Evolutionary conservation across 2,888 invertebrate genomes (phyloP), one percentile per base, ranked within the genome.

Genomic region (Scaptomyza tumidula): DNA sequence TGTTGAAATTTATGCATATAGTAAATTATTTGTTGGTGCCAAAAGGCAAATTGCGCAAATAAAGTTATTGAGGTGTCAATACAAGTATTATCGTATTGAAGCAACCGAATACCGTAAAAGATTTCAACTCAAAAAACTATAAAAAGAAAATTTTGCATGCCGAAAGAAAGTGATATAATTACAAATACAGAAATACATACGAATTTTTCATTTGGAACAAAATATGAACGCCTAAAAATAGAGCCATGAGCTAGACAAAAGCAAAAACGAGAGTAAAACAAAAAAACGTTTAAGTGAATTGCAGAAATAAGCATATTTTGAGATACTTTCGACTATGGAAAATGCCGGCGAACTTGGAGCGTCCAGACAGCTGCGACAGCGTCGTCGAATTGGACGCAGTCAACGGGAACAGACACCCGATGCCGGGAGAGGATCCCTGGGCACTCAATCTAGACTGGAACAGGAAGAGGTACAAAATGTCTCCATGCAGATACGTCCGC

Each of bases 391-490:
- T 44, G 92, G 92, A 29, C 90, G 94, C 27, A 93, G 93, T 29
- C 93, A 93, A 57, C 94, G 95, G 75, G 95, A 95, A 66, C 94
- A 94, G 50, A 94, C 95, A 9, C 95, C 95, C 2, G 91, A 91
- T 53, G 87, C 90, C 0, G 67, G 70, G 52, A 43, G 64, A 6
- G 29, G 57, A 11, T 48, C 53, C 1, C 31, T 58, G 3, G 6
- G 7, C 24, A 24, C 2, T 24, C 24, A 24, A 24, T 24, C 24
- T 41, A 45, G 50, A 24, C 29, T 79, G 27, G 43, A 43, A 11
- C 31, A 11, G 44, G 44, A 44, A 14, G 29, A 76, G 33, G 57
- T 56, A 1, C 90, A 90, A 52, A 70, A 78, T 16, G 73, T 91
- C 3, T 71, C 83, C 55, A 90, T 91, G 90, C 92, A 92, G 75